Base-by-base conservation (phyloP, 1,140 invertebrate genomes). In the Palaemon carinicauda region DNA sequence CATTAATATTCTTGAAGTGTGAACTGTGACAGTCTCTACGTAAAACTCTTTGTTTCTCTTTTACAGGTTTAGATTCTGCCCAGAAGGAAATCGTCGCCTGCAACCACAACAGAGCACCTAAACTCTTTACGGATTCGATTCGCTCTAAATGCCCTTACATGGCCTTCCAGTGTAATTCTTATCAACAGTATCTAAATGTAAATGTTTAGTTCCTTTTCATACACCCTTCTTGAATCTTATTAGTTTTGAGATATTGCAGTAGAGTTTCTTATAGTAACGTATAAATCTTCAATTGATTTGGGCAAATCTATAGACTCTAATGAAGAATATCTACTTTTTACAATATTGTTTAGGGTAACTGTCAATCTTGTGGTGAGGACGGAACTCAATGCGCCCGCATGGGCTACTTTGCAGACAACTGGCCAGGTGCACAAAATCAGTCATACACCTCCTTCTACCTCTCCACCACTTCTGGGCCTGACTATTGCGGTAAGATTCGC, bases 111-210 rank as follows among this genome's bases (percentile, higher is more conserved):
- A 79, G 89, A 14, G 89, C 88, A 0, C 31, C 88, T 9, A 79
- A 88, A 19, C 85, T 89, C 71, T 90, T 90, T 81, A 90, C 89
- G 0, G 90, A 89, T 54, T 89, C 89, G 9, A 89, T 90, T 60
- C 83, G 56, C 15, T 65, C 54, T 2, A 29, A 41, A 0, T 90
- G 89, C 29, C 73, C 74, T 27, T 90, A 89, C 60, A 73, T 56
- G 3, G 85, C 89, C 29, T 89, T 87, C 83, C 88, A 78, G 17
- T 90, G 89, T 69, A 21, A 71, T 52, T 87, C 78, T 21, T 89
- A 87, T 51, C 10, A 78, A 15, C 65, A 85, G 21, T 88, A 85
- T 60, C 27, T 88, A 41, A 50, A 52, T 19, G 88, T 88, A n/a
- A 83, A 50, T 31, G 24, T 33, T 29, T 50, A 0, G 9, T 0